Percentiles rank a stretch among this genome's conserved stretches.
Conservation (phyloP, 2,113 vertebrate genomes). For the Takifugu bimaculatus region DNA sequence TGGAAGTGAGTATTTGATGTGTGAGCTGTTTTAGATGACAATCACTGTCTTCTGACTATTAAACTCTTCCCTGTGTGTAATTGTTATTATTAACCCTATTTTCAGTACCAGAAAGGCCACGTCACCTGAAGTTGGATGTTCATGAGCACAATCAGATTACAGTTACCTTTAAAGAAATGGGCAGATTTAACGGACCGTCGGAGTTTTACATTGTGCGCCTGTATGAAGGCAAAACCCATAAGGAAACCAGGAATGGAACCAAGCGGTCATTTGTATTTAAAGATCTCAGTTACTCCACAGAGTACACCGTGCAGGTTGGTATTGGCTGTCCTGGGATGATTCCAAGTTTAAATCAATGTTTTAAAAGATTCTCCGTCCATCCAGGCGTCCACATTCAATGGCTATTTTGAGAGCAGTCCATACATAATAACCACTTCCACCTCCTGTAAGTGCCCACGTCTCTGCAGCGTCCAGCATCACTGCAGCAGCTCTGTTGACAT, state of each 20-base stretch:
- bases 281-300: conserved; percentile 73
- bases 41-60: too few relatives aligned
- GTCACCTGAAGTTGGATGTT: fast-evolving
- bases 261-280: background rate
- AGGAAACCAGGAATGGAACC: fast-evolving
- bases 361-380: conserved; percentile 2
- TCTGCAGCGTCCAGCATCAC: too few relatives aligned
- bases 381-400: conserved; percentile 36
- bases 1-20: too few relatives aligned
- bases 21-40: too few relatives aligned
- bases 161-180: too few relatives aligned
- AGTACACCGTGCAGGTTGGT: conserved; percentile 72
- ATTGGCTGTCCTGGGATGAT: background rate
- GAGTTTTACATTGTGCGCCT: fast-evolving
- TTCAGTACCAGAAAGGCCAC: fast-evolving
- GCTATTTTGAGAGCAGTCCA: fast-evolving
- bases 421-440: fast-evolving
- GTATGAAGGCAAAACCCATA: fast-evolving
- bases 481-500: too few relatives aligned
- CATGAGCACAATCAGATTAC: conserved; percentile 52
- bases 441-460: conserved; percentile 26
- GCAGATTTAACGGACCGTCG: background rate
- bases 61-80: too few relatives aligned
- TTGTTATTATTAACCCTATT: too few relatives aligned
- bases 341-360: background rate